These are phyloP conservation scores for Muntiacus reevesi DNA, from an alignment of 2,113 vertebrate species.

Conservation along the genomic window DNA sequence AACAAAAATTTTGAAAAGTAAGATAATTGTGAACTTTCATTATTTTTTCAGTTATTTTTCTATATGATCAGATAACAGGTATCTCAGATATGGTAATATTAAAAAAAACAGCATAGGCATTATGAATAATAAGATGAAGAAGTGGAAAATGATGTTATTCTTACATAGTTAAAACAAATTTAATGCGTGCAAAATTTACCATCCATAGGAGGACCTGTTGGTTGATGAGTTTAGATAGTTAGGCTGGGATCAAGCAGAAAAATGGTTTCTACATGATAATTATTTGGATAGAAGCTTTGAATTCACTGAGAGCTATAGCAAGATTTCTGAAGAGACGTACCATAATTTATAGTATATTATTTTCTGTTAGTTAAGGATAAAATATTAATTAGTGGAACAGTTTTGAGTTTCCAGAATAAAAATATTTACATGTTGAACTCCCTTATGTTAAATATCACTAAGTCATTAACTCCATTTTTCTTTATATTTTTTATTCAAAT, in stretches of 20 bases:
- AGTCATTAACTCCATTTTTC: neutral
- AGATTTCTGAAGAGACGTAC: neutral
- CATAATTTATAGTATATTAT: neutral
- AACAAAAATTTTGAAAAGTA: neutral
- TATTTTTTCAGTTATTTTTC: neutral
- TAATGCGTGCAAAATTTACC: neutral
- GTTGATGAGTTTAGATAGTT: neutral
- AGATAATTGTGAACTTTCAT: neutral
- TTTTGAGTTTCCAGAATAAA: neutral
- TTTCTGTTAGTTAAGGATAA: neutral
- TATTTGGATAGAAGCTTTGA: neutral
- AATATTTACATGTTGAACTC: neutral
- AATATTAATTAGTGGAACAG: neutral
- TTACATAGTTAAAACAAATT: neutral
- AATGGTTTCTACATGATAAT: neutral
- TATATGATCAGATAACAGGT: neutral
- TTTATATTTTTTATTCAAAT: neutral
- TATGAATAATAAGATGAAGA: neutral
- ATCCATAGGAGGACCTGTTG: neutral
- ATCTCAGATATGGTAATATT: neutral
- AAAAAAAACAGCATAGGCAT: neutral
- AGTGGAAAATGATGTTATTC: neutral
- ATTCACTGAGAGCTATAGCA: neutral
- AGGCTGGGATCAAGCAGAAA: neutral
- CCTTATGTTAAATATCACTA: neutral